Percentiles rank a stretch among this genome's conserved stretches.
phyloP scores from a whole-genome alignment of 2,113 vertebrate genomes.

The Mystacornis crossleyi region DNA sequence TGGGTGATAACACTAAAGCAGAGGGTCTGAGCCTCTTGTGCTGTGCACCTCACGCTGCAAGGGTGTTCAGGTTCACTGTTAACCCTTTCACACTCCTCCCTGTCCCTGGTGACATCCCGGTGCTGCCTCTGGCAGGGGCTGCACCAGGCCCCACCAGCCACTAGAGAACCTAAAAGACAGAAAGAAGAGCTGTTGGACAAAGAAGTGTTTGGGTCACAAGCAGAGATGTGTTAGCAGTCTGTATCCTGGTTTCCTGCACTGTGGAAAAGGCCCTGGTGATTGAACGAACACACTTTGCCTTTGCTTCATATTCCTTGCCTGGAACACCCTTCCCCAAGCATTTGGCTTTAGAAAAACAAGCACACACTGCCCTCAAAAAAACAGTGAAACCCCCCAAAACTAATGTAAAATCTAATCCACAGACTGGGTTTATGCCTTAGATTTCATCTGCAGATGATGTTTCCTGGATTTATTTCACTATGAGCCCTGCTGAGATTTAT shows the following conservation, averaged over 20 bases:
- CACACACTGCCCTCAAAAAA: too few relatives aligned
- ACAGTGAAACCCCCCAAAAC: rapidly evolving
- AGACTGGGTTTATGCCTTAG: background rate
- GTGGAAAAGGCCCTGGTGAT: background rate
- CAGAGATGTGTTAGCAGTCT: background rate
- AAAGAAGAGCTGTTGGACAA: background rate
- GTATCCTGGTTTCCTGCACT: background rate
- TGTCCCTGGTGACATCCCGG: background rate
- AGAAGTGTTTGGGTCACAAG: background rate
- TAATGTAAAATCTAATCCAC: background rate
- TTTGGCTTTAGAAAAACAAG: background rate
- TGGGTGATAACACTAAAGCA: background rate
- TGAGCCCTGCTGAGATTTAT: background rate
- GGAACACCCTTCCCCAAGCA: background rate
- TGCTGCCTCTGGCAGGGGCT: background rate
- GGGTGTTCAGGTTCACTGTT: background rate
- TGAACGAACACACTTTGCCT: background rate
- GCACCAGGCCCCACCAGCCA: background rate
- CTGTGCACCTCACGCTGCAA: background rate
- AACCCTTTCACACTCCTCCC: background rate
- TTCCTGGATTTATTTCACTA: background rate
- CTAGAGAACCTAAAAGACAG: background rate
- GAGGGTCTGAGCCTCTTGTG: background rate
- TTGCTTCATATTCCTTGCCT: background rate
- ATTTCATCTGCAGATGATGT: background rate